Conservation (phyloP, 92 coral and sea anemone genomes). For the Plumapathes pennacea region DNA sequence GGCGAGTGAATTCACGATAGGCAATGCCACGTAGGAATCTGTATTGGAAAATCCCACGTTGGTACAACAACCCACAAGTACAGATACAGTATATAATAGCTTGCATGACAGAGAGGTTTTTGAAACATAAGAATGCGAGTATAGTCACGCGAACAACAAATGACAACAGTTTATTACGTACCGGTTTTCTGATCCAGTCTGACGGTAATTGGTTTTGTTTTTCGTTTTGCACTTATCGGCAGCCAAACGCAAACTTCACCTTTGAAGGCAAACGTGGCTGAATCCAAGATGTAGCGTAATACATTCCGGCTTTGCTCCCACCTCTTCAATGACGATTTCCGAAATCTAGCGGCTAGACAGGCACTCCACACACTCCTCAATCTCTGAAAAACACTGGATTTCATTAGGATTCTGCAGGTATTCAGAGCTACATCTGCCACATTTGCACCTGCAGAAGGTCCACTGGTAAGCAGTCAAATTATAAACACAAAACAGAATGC, state of each 20-base stretch:
- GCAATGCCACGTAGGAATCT: conserved; percentile 49
- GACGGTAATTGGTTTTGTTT: conserved; percentile 43
- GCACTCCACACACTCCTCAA: conserved; percentile 36
- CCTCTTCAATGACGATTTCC: conserved; percentile 24
- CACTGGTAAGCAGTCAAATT: conserved; percentile 6
- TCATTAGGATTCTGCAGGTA: conserved; percentile 47
- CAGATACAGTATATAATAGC: no score
- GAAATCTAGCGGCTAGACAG: no score
- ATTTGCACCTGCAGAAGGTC: conserved; percentile 48
- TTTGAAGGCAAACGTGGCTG: conserved; percentile 44
- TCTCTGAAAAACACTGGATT: conserved; percentile 38
- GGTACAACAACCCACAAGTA: no score
- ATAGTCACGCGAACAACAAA: not conserved
- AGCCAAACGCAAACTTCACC: conserved; percentile 58
- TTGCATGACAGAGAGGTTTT: no score
- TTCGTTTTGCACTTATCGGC: conserved; percentile 49
- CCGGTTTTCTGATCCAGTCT: conserved; percentile 55
- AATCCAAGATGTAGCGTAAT: conserved; percentile 51
- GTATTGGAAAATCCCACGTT: not conserved
- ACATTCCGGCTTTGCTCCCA: conserved; percentile 28
- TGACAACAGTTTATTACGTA: not conserved
- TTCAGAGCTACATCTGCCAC: conserved; percentile 45
- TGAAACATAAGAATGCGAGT: not conserved
- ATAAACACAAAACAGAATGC: not conserved
- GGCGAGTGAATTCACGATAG: conserved; percentile 47